Evolutionary conservation across 2,113 vertebrate genomes (phyloP).

Genomic region (Labeo catla): DNA sequence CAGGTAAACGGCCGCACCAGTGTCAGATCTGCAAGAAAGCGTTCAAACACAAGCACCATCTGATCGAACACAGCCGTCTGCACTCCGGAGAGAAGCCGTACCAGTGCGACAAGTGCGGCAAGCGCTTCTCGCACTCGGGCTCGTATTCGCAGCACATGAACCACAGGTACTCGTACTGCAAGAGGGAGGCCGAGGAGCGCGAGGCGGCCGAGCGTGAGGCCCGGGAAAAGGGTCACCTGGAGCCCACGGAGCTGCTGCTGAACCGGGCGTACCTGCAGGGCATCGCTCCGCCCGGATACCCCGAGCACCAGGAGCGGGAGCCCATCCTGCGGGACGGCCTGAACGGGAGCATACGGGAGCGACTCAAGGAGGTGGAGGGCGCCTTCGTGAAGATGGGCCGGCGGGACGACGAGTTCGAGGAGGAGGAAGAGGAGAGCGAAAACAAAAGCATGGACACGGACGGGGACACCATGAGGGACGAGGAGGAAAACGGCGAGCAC

Average conservation of each 20-base stretch:
- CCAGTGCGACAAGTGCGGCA: constrained; percentile 99
- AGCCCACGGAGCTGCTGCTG: constrained; percentile 97
- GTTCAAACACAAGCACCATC: constrained; percentile 99
- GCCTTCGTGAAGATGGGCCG: constrained; percentile 90
- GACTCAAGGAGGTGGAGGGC: constrained; percentile 90
- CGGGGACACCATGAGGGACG: constrained; percentile 95
- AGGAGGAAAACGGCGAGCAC: constrained; percentile 96
- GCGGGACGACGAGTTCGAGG: constrained; percentile 94
- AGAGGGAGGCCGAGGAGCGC: constrained; percentile 96
- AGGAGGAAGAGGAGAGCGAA: constrained; percentile 95
- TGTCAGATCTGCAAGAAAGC: constrained; percentile 99
- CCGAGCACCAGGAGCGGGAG: constrained; percentile 90
- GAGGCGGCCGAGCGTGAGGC: constrained; percentile 96
- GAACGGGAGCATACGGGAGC: constrained; percentile 88
- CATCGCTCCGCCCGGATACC: constrained; percentile 93
- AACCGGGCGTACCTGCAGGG: constrained; percentile 96
- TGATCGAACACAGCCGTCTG: constrained; percentile 97
- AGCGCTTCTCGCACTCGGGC: constrained; percentile 98
- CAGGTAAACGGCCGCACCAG: constrained; percentile 99
- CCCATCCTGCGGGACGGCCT: constrained; percentile 84
- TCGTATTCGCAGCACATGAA: constrained; percentile 99
- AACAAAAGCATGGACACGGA: constrained; percentile 99
- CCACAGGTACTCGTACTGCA: constrained; percentile 99
- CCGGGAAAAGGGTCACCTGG: constrained; percentile 93
- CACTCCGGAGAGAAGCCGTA: constrained; percentile 99